Percentiles rank a stretch among this genome's conserved stretches.
phyloP scores from a whole-genome alignment of 2,797 vertebrate genomes.

The Pempheris klunzingeri region DNA sequence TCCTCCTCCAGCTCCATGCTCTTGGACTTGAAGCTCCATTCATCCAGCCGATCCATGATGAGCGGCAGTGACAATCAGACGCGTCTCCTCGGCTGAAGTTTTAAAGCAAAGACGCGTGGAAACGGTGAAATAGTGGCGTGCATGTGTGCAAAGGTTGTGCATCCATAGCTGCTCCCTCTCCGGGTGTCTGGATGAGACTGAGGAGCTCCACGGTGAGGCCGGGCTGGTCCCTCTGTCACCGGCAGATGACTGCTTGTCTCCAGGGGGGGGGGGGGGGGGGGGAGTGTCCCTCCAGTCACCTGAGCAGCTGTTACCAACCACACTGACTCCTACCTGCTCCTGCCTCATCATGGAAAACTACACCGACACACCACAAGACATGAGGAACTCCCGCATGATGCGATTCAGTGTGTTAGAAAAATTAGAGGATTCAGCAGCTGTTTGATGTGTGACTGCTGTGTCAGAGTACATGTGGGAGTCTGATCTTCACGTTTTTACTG shows the following conservation, averaged over 20 bases:
- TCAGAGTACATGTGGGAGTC: background rate
- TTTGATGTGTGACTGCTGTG: background rate
- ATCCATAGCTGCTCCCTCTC: constrained; percentile 7
- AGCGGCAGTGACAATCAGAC: background rate
- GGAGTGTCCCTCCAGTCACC: constrained; percentile 64
- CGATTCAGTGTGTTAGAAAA: no score
- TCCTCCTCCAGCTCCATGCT: constrained; percentile 78
- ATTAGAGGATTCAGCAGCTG: background rate
- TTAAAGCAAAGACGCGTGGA: background rate
- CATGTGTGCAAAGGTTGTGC: background rate
- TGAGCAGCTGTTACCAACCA: constrained; percentile 59
- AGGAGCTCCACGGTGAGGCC: constrained; percentile 12
- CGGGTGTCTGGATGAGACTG: constrained; percentile 3
- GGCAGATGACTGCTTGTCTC: constrained; percentile 59
- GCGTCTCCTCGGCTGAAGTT: background rate
- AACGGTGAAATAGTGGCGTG: background rate
- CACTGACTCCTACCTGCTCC: constrained; percentile 54
- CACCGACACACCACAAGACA: background rate
- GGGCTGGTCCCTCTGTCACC: constrained; percentile 61
- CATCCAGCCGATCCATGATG: constrained; percentile 77
- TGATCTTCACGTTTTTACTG: background rate
- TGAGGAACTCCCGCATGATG: background rate
- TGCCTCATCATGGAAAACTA: background rate
- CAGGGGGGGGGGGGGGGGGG: no score
- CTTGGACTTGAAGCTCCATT: constrained; percentile 75